These are phyloP conservation scores for Dryocosmus kuriphilus DNA, from an alignment of 2,888 invertebrate genomes.

Conservation along the genomic window DNA sequence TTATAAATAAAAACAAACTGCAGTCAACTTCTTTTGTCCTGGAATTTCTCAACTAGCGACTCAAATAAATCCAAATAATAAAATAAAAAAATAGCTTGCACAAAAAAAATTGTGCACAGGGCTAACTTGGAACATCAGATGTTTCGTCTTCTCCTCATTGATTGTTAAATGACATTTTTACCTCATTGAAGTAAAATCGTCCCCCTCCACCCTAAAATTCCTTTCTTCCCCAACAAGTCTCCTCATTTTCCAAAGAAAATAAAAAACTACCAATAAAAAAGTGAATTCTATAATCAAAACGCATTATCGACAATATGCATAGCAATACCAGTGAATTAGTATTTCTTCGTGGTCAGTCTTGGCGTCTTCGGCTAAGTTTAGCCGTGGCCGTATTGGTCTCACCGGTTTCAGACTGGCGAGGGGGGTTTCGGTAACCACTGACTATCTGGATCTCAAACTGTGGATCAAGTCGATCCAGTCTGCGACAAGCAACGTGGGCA, in stretches of 20 bases:
- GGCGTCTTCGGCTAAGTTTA: slow-evolving; percentile 75
- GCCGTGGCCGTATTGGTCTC: slow-evolving; percentile 74
- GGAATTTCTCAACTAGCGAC: not conserved
- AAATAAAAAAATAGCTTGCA: not conserved
- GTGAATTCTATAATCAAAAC: not conserved
- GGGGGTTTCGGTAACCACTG: slow-evolving; percentile 68
- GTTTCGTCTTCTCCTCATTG: too few relatives aligned
- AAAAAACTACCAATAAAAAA: not conserved
- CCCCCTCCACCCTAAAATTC: too few relatives aligned
- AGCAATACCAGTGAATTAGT: slow-evolving; percentile 54
- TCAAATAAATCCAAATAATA: not conserved
- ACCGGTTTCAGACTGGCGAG: slow-evolving; percentile 60
- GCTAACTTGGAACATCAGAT: too few relatives aligned
- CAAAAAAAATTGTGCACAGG: too few relatives aligned
- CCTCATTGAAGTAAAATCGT: not conserved
- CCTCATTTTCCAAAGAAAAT: not conserved
- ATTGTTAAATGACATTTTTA: not conserved
- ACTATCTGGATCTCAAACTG: slow-evolving; percentile 62
- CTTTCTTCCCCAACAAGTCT: too few relatives aligned
- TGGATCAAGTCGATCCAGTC: slow-evolving; percentile 69
- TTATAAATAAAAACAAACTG: slow-evolving; percentile 7
- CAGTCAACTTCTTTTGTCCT: not conserved
- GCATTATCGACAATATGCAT: slow-evolving; percentile 41
- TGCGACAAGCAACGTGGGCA: slow-evolving; percentile 66
- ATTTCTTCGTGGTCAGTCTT: slow-evolving; percentile 62